Evolutionary conservation across 2,888 invertebrate genomes (phyloP).

Genomic region (Calameuta filiformis): DNA sequence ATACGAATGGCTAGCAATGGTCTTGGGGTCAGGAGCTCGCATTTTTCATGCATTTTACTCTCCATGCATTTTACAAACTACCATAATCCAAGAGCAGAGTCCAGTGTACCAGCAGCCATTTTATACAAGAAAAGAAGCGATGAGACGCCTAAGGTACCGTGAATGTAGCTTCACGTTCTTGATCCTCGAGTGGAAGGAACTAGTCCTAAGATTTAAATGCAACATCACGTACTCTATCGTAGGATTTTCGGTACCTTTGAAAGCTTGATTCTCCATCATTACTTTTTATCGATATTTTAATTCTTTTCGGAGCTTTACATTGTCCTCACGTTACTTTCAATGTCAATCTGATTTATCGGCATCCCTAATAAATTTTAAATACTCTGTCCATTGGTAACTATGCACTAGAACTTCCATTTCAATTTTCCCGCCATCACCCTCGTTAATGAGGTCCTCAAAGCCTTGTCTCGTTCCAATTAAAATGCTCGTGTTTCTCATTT

Average conservation of each 20-base stretch:
- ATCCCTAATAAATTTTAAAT: not conserved
- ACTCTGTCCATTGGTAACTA: not conserved
- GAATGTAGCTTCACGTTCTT: not conserved
- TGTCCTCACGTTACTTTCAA: no score
- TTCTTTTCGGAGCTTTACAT: no score
- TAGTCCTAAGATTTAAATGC: not conserved
- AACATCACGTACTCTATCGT: not conserved
- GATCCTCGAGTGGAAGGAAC: not conserved
- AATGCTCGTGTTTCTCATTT: not conserved
- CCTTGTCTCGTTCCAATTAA: not conserved
- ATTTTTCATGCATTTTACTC: not conserved
- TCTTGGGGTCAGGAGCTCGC: not conserved
- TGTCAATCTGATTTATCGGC: not conserved
- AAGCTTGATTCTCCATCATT: not conserved
- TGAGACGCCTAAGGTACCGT: not conserved
- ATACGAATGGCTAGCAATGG: conserved; percentile 13
- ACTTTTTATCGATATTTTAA: not conserved
- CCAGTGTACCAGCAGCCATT: not conserved
- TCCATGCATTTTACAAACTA: not conserved
- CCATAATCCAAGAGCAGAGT: not conserved
- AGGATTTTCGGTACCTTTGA: not conserved
- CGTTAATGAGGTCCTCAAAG: not conserved
- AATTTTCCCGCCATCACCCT: not conserved
- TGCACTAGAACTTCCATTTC: not conserved
- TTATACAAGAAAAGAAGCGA: not conserved